Evolutionary conservation across 2,797 vertebrate genomes (phyloP).

Genomic region (Gymnoscopelus braueri): DNA sequence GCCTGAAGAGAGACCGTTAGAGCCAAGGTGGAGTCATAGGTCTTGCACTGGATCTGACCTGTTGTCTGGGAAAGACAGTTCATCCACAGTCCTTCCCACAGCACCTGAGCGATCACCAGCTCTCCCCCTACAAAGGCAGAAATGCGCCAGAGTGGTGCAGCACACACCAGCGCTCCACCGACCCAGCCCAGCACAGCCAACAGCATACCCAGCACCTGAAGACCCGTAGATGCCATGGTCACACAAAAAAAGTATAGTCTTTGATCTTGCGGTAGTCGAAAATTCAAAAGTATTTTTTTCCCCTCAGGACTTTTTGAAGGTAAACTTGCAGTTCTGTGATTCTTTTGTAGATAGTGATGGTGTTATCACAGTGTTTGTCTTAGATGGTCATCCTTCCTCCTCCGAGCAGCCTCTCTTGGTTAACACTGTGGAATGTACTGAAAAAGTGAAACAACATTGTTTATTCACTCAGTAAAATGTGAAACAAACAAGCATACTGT

Average conservation of each 20-base stretch:
- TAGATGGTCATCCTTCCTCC: not conserved
- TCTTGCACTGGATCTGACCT: constrained; percentile 94
- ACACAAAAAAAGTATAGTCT: not conserved
- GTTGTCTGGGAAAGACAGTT: constrained; percentile 90
- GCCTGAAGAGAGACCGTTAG: constrained; percentile 69
- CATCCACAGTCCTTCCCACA: constrained; percentile 97
- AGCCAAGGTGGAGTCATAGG: constrained; percentile 90
- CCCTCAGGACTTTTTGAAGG: not conserved
- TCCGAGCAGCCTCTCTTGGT: not conserved
- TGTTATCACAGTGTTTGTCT: not conserved
- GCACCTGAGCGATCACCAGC: constrained; percentile 87
- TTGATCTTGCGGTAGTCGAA: not conserved
- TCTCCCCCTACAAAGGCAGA: constrained; percentile 78
- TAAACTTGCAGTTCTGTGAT: constrained; percentile 10
- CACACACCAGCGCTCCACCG: constrained; percentile 76
- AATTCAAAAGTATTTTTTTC: not conserved
- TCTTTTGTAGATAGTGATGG: not conserved
- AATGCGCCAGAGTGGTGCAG: constrained; percentile 77
- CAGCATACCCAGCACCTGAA: constrained; percentile 90
- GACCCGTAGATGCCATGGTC: constrained; percentile 88
- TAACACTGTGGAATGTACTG: not conserved
- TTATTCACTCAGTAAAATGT: not conserved
- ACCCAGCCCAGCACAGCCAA: constrained; percentile 89
- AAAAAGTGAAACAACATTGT: constrained; percentile 12
- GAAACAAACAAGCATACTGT: no score